A percentile compares a stretch with the other conserved stretches of the same genome.
Conservation (phyloP, 2,113 vertebrate species). For the Oreochromis niloticus region DNA sequence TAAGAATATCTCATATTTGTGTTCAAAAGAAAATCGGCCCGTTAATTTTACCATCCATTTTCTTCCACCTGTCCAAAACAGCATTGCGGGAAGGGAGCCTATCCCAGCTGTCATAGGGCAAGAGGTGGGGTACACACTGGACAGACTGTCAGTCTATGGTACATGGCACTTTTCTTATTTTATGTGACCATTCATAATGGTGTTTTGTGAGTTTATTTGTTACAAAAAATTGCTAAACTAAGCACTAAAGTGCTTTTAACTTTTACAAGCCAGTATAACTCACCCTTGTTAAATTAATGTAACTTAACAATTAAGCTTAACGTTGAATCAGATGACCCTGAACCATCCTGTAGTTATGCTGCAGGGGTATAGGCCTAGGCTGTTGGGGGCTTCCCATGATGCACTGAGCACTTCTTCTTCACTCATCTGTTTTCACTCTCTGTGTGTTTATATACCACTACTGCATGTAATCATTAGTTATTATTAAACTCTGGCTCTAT, state of each 20-base stretch:
- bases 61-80: fast-evolving
- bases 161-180: neutral
- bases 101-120: neutral
- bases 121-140: neutral
- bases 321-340: neutral
- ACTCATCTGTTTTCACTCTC: neutral
- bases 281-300: neutral
- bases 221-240: neutral
- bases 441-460: neutral
- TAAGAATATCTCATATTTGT: neutral
- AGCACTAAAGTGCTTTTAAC: neutral
- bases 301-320: neutral
- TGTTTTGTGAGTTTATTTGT: neutral
- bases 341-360: neutral
- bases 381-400: neutral
- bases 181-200: neutral
- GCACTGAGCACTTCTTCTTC: fast-evolving
- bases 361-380: neutral
- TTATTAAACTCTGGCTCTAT: fast-evolving
- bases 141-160: neutral
- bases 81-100: fast-evolving
- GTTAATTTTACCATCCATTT: neutral
- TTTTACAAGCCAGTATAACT: neutral
- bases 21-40: neutral
- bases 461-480: neutral